Base-by-base conservation (phyloP, 2,888 invertebrate genomes). In the Metellina segmentata region DNA sequence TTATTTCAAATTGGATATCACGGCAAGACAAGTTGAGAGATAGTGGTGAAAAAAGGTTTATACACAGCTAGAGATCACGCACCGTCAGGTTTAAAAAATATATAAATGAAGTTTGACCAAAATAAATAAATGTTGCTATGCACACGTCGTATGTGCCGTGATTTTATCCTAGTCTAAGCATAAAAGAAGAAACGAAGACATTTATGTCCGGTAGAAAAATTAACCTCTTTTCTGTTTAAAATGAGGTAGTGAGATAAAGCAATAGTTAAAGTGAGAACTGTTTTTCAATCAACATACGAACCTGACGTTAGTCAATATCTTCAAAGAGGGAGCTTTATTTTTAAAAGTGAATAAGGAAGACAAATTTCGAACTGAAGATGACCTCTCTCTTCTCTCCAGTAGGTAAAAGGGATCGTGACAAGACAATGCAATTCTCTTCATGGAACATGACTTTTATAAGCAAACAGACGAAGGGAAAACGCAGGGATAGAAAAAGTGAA, bases 371-470 rank as follows among this genome's bases (percentile, higher is more conserved):
- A 78, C 34, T 34, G 4, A 19, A 49, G 78, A 52, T 52, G 13
- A 9, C 82, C 87, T 53, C 79, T 34, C 48, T 72, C 16, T 69
- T 52, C 52, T 13, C 87, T n/a, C 20, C 53, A 81, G 74, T 74
- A 20, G 16, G 61, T 49, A 13, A 61, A 83, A 83, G 69, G 51
- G 82, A 83, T 81, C 83, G 78, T 83, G 78, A 79, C 69, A 69
- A 78, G 89, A 78, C 78, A 48, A 20, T 51, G 74, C 82, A 89
- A 89, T 83, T 89, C 53, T 70, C 51, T 34, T 78, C 78, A 34
- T 78, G 78, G 82, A 89, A 78, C 89, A 89, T 83, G 89, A 89
- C 89, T 89, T 89, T 89, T 83, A 89, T 83, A 83, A 89, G 70
- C 89, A 83, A 89, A 89, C 89, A 77, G 61, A 48, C 74, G 49